phyloP scores from a whole-genome alignment of 1,140 invertebrate genomes.

The Drosophila navojoa region DNA sequence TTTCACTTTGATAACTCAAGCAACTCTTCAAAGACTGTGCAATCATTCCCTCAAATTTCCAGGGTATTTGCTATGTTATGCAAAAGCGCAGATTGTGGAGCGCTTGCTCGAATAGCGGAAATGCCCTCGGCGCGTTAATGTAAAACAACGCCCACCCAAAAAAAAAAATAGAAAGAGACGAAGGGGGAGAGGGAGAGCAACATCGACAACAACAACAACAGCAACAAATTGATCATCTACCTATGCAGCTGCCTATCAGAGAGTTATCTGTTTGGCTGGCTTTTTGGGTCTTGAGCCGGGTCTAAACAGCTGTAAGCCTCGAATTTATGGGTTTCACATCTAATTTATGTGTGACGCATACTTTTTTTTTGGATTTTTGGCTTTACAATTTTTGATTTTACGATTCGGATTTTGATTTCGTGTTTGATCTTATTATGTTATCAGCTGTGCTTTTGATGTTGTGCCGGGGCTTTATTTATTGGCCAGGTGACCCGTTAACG shows the following conservation, averaged over 20 bases:
- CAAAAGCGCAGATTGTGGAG: slow-evolving; percentile 22
- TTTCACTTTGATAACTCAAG: too few relatives aligned
- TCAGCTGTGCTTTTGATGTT: slow-evolving; percentile 45
- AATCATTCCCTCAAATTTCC: neutral
- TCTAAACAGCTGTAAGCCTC: slow-evolving; percentile 6
- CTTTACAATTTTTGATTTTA: slow-evolving; percentile 25
- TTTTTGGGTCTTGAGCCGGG: neutral
- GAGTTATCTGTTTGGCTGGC: neutral
- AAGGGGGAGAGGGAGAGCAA: neutral
- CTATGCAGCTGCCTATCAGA: slow-evolving; percentile 1
- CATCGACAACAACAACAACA: slow-evolving; percentile 28
- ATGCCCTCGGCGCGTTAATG: slow-evolving; percentile 43
- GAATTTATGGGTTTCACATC: slow-evolving; percentile 11
- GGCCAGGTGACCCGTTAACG: slow-evolving; percentile 66
- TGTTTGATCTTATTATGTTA: slow-evolving; percentile 22
- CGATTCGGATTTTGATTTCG: slow-evolving; percentile 9
- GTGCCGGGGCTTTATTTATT: slow-evolving; percentile 32
- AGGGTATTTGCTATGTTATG: slow-evolving; percentile 30
- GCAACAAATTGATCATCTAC: slow-evolving; percentile 6
- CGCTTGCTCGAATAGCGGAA: slow-evolving; percentile 35
- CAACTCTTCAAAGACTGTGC: neutral
- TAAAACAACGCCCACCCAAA: slow-evolving; percentile 34
- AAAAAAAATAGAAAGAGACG: neutral
- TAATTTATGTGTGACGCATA: slow-evolving; percentile 10
- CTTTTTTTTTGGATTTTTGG: neutral